Evolutionary conservation across 2,888 invertebrate genomes (phyloP), one percentile per base, ranked within the genome.

Genomic region (Acrocyrtus sp.): DNA sequence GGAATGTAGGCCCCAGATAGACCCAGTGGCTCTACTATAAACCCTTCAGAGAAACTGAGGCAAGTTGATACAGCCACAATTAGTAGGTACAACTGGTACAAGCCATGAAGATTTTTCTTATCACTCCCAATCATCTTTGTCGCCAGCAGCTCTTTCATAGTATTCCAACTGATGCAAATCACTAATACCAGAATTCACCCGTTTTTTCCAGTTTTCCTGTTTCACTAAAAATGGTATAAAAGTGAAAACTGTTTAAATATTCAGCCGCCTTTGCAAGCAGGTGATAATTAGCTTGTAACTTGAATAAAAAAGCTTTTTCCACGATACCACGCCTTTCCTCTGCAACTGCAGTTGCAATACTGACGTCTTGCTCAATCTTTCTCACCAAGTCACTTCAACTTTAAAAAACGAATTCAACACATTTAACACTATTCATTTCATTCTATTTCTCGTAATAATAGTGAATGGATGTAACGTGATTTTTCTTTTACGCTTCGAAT

Each of bases 1-100:
- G 76, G 76, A 24, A 70, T 66, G 66, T 73, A 76, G 15, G 63
- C 58, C 57, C 76, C 74, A 58, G 72, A 72, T 21, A 76, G 61
- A 6, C 74, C 72, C 60, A 74, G 56, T 41, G 76, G 76, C 19
- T 66, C 74, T 3, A 76, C 62, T 12, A 74, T 65, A 50, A 76
- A 76, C 17, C 74, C 58, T 24, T 66, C 26, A 5, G 58, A 51
- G n/a, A 67, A 43, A 51, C 10, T 39, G 8, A n/a, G 1, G 39
- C 51, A 61, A n/a, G n/a, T n/a, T n/a, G n/a, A n/a, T n/a, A n/a
- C n/a, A 8, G 50, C 15, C 43, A 51, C 50, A 60, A 65, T 41
- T 53, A 69, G 53, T 26, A 63, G 1, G 51, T 29, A 66, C 58
- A 51, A 43, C n/a, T n/a, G n/a, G n/a, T n/a, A 50, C 12, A 41